Base-by-base conservation (phyloP, 1,140 invertebrate species). In the Sycophila sp. region DNA sequence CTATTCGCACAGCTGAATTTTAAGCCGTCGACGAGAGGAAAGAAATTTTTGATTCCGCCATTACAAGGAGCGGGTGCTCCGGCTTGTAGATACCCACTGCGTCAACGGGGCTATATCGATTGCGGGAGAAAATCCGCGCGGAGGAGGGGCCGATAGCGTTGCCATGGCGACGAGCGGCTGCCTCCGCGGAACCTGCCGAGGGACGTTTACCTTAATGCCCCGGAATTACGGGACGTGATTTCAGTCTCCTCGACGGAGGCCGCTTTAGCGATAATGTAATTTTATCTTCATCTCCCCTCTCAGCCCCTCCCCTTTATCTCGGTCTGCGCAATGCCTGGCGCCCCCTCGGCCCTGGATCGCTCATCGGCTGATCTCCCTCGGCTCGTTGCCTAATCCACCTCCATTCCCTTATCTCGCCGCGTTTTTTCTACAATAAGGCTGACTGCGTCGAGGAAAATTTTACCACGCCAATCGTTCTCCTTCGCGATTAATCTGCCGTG, bases 161-260 rank as follows among this genome's bases (percentile, higher is more conserved):
- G 53, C 78, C 79, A 86, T 86, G 80, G 72, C 69, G 73, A 86
- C 83, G 77, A 0, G 80, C 81, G 80, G 79, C 78, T 83, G 83
- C 83, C 17, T n/a, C 40, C 34, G 42, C 17, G 2, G 53, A 26
- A 3, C 15, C 34, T 19, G 74, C 73, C 75, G 75, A 75, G 77
- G 76, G 74, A 83, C 83, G 81, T 83, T 86, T 85, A 85, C 84
- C 82, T 85, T 86, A 86, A 86, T 85, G 80, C 81, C 78, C 76
- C 80, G 80, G 81, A 85, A 86, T 86, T 85, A 86, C 81, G 80
- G 76, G 76, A 84, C 83, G 81, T 85, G 83, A 86, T 85, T 83
- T 84, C 63, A 70, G 73, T 72, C 72, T 77, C 68, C 71, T 77
- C 76, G 7, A 74, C 76, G 66, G 74, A 79, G 78, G 74, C 79